These are phyloP conservation scores for Sarcoramphus papa DNA, from an alignment of 2,797 vertebrate genomes.

Conservation along the genomic window DNA sequence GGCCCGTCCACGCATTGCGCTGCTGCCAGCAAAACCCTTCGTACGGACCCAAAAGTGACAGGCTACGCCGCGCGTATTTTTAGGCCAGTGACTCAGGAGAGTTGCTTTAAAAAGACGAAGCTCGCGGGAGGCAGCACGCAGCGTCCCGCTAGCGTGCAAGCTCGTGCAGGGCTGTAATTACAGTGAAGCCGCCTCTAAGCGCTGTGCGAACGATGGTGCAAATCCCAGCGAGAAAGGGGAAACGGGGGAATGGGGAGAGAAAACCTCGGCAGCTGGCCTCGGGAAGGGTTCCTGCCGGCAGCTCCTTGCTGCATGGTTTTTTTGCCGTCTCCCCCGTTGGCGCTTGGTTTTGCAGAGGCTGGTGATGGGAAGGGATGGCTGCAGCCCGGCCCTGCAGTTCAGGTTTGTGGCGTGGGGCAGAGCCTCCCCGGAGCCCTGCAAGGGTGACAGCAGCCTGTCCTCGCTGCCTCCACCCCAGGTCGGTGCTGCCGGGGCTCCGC, in stretches of 20 bases:
- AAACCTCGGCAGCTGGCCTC: too few relatives aligned
- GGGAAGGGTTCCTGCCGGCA: not conserved
- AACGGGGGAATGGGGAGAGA: not conserved
- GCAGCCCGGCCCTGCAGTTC: not conserved
- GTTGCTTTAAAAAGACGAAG: not conserved
- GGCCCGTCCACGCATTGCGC: not conserved
- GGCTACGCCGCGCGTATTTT: not conserved
- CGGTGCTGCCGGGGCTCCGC: not conserved
- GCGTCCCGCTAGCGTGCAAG: not conserved
- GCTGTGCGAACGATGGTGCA: not conserved
- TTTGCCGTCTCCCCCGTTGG: fast-evolving
- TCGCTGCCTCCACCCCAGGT: not conserved
- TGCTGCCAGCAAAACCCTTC: not conserved
- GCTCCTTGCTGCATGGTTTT: fast-evolving
- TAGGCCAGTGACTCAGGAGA: not conserved
- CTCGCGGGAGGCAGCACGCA: not conserved
- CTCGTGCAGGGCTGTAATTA: not conserved
- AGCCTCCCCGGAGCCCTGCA: not conserved
- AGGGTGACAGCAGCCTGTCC: not conserved
- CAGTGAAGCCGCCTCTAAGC: not conserved
- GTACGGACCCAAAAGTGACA: not conserved
- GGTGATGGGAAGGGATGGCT: too few relatives aligned
- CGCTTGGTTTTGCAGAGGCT: not conserved
- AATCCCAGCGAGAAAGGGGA: not conserved
- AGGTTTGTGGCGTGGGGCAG: not conserved